Percentiles rank a stretch among this genome's conserved stretches.
Conservation (phyloP, 2,888 invertebrate genomes). For the Adela reaumurella region DNA sequence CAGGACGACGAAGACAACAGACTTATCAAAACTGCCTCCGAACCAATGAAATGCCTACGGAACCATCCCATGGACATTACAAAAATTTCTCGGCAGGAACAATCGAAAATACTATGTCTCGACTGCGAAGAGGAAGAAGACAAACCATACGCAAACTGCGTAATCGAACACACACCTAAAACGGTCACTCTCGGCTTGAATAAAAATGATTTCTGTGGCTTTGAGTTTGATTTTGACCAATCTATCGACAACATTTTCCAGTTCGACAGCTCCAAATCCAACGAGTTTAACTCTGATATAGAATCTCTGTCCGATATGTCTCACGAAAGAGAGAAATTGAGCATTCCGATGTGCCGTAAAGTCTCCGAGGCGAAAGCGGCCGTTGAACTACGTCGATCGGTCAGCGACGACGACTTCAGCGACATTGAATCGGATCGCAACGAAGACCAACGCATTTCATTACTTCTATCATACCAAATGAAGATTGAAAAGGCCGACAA, state of each 20-base stretch:
- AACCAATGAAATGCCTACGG: constrained; percentile 25
- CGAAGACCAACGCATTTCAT: constrained; percentile 28
- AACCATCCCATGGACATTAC: no score
- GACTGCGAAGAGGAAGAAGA: constrained; percentile 29
- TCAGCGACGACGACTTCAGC: constrained; percentile 34
- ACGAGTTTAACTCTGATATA: constrained; percentile 28
- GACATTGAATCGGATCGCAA: constrained; percentile 37
- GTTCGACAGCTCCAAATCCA: constrained; percentile 14
- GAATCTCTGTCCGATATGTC: constrained; percentile 32
- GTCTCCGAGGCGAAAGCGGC: constrained; percentile 16
- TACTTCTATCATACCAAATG: constrained; percentile 31
- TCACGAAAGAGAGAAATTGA: constrained; percentile 17
- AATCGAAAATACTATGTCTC: constrained; percentile 28
- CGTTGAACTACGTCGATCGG: constrained; percentile 18
- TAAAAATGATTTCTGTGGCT: background rate
- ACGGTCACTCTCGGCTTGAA: constrained; percentile 26
- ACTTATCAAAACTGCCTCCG: constrained; percentile 20
- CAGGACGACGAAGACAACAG: constrained; percentile 16
- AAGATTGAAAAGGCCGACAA: constrained; percentile 33
- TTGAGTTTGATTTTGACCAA: constrained; percentile 30
- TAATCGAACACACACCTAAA: constrained; percentile 41
- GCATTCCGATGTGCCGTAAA: constrained; percentile 37
- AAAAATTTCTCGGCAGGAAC: constrained; percentile 30
- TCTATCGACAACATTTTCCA: constrained; percentile 23
- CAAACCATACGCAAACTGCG: constrained; percentile 14